Evolutionary conservation across 2,797 vertebrate species (phyloP).

Genomic region (Myotis myotis): DNA sequence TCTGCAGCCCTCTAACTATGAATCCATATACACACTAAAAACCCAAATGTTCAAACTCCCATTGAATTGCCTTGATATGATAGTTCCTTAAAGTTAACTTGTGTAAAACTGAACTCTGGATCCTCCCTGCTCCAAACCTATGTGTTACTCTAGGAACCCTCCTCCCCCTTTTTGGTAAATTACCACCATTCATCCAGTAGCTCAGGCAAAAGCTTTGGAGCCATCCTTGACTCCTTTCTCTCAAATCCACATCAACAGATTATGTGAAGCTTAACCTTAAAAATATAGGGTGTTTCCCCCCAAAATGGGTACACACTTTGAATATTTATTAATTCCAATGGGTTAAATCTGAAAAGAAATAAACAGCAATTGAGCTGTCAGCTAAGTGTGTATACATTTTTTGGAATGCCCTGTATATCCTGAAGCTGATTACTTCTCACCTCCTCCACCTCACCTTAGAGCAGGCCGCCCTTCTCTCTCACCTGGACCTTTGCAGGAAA

Average conservation of each 20-base stretch:
- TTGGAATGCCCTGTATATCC: not conserved
- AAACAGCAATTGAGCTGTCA: too few species aligned
- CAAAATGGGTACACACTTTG: too few species aligned
- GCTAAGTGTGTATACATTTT: too few species aligned
- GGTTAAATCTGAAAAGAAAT: too few species aligned
- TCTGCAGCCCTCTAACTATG: not conserved
- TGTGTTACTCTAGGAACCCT: not conserved
- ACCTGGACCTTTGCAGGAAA: not conserved
- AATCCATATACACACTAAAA: not conserved
- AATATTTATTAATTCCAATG: too few species aligned
- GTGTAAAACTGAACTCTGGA: not conserved
- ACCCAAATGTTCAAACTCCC: not conserved
- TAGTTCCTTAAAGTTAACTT: not conserved
- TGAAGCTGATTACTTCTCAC: not conserved
- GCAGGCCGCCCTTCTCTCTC: not conserved
- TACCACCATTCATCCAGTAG: not conserved
- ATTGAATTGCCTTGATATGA: not conserved
- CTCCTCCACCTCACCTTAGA: not conserved
- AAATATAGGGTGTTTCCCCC: too few species aligned
- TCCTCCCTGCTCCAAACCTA: not conserved
- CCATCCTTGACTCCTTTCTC: not conserved
- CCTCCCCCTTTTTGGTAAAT: not conserved
- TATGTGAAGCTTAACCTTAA: not conserved
- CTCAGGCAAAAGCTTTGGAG: not conserved
- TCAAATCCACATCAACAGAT: not conserved